phyloP scores from a whole-genome alignment of 2,113 vertebrate species.

The Thermophis baileyi region DNA sequence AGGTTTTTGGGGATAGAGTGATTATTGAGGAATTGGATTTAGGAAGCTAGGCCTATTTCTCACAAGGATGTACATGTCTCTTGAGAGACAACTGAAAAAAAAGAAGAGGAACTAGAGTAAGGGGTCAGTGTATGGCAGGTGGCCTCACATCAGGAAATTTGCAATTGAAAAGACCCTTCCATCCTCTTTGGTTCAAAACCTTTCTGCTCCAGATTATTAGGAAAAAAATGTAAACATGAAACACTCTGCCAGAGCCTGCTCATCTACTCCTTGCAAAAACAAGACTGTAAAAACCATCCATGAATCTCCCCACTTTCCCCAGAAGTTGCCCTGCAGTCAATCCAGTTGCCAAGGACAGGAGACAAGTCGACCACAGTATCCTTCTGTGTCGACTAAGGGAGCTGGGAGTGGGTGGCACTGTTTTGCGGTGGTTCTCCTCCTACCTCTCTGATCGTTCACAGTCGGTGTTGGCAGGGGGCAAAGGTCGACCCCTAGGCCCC shows the following conservation, averaged over 20 bases:
- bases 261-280: constrained; percentile 22
- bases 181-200: constrained; percentile 52
- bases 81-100: background rate
- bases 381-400: too few relatives aligned
- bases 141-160: constrained; percentile 44
- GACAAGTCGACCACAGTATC: too few relatives aligned
- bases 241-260: constrained; percentile 32
- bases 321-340: constrained; percentile 44
- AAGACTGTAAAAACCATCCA: constrained; percentile 48
- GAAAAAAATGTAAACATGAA: constrained; percentile 46
- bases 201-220: constrained; percentile 54
- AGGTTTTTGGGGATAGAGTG: background rate
- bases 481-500: too few relatives aligned
- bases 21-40: background rate
- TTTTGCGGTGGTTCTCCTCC: too few relatives aligned
- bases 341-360: constrained; percentile 33
- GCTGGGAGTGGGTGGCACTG: too few relatives aligned
- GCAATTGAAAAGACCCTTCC: constrained; percentile 58
- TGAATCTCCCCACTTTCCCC: constrained; percentile 37
- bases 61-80: constrained; percentile 12
- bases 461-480: too few relatives aligned
- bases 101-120: constrained; percentile 39
- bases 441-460: too few relatives aligned
- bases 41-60: background rate
- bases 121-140: background rate